Evolutionary conservation across 2,113 vertebrate species (phyloP), one percentile per base, ranked within the genome.

Genomic region (crab-eating macaque (Macaca fascicularis)): DNA sequence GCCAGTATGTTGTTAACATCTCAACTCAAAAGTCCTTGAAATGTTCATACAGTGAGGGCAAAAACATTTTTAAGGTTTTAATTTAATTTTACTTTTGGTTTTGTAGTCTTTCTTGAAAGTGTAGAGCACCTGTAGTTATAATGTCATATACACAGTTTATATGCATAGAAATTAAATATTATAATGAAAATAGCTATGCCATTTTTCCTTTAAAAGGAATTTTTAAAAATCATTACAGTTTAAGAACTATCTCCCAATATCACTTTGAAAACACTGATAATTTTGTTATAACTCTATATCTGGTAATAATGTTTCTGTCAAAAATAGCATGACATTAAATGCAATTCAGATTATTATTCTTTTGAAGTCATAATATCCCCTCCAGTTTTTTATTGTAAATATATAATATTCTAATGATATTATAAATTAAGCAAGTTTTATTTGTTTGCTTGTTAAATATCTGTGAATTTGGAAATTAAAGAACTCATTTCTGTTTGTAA

Each of bases 401-500:
- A 87, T 2, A 19, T 70, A 94, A 70, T 69, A 76, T 82, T 64
- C 81, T 87, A 79, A 43, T 45, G 25, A 57, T 48, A 57, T 55
- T 76, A n/a, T 82, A 90, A 96, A 30, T 5, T 43, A 91, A 80
- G 11, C 25, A 57, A 74, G 22, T 0, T 20, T 93, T 88, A 55
- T 38, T 87, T 57, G 32, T 4, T 88, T 75, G 22, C 12, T 90
- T 96, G 43, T 79, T 83, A 86, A 55, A n/a, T 50, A 83, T 19
- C 4, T 90, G 17, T 59, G 23, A 87, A 38, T 43, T 55, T 25
- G 84, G 82, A 81, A 8, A 43, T 13, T 74, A 59, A 52, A 83
- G 79, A 92, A n/a, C 25, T 40, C 22, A 81, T 50, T 84, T 94
- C n/a, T 96, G 9, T 94, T 59, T 86, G 20, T 61, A 78, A 88